Evolutionary conservation across 2,797 vertebrate genomes (phyloP).

Genomic region (Melanotaenia trifasciata): DNA sequence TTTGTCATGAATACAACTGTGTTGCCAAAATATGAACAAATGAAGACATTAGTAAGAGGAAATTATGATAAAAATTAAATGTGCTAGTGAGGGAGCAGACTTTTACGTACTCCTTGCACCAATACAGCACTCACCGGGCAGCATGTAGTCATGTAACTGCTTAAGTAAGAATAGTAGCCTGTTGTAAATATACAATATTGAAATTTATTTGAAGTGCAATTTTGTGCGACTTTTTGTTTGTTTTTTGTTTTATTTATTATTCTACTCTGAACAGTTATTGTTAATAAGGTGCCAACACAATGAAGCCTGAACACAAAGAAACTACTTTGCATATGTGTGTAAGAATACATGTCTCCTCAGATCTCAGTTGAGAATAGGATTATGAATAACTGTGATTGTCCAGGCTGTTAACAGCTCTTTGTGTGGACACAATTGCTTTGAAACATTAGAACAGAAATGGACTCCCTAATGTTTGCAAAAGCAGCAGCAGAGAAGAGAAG

Average conservation of each 20-base stretch:
- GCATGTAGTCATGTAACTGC: background rate
- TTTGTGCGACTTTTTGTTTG: background rate
- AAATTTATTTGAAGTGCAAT: background rate
- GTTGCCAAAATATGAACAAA: conserved; percentile 11
- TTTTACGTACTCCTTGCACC: background rate
- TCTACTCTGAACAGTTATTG: background rate
- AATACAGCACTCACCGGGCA: background rate
- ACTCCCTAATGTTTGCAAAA: background rate
- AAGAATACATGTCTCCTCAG: background rate
- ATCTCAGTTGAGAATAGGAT: background rate
- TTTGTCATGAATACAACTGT: background rate
- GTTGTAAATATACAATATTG: background rate
- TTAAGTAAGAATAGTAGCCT: background rate
- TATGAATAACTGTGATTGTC: background rate
- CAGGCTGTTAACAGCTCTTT: background rate
- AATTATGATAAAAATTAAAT: background rate
- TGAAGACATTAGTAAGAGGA: background rate
- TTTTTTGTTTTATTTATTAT: background rate
- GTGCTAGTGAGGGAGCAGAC: background rate
- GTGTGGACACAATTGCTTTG: background rate
- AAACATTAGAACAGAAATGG: background rate
- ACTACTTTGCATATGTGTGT: background rate
- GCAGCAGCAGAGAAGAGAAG: background rate
- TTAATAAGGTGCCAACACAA: background rate
- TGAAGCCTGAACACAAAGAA: background rate